Evolutionary conservation across 2,888 invertebrate species (phyloP).

Genomic region (Temnothorax unifasciatus): DNA sequence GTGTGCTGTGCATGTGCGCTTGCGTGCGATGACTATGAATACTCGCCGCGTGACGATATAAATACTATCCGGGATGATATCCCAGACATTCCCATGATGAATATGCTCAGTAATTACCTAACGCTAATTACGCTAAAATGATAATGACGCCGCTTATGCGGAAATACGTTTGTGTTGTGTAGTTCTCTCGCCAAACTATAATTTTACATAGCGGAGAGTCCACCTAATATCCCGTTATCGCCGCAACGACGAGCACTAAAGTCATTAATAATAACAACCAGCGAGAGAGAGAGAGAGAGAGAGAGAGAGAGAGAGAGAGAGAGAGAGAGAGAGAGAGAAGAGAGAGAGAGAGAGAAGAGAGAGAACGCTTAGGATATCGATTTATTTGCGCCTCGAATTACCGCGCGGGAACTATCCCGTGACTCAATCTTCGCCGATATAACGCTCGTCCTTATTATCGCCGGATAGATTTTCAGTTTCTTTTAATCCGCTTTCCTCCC

Average conservation of each 20-base stretch:
- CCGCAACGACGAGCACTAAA: constrained; percentile 43
- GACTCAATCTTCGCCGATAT: constrained; percentile 42
- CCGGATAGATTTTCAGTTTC: constrained; percentile 51
- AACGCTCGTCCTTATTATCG: constrained; percentile 50
- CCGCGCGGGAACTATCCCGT: constrained; percentile 7
- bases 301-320: too few species aligned
- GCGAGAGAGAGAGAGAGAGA: too few species aligned
- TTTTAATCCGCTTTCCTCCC: constrained; percentile 52
- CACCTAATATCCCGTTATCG: constrained; percentile 59
- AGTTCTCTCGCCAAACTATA: constrained; percentile 69
- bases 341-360: too few species aligned
- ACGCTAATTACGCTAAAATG: constrained; percentile 77
- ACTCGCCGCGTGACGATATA: constrained; percentile 64
- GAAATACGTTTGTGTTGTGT: constrained; percentile 60
- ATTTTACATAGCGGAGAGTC: constrained; percentile 63
- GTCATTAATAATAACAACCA: constrained; percentile 68
- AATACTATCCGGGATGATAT: constrained; percentile 61
- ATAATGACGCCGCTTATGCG: constrained; percentile 73
- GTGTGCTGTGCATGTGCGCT: constrained; percentile 37
- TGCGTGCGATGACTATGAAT: constrained; percentile 62
- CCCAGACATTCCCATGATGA: constrained; percentile 67
- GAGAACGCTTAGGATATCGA: constrained; percentile 34
- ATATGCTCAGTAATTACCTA: constrained; percentile 74
- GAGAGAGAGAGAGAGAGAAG: too few species aligned
- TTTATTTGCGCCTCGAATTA: constrained; percentile 55